Percentiles rank a stretch among this genome's conserved stretches.
Evolutionary conservation across 2,113 vertebrate species (phyloP).

Genomic region (Callionymus lyra): DNA sequence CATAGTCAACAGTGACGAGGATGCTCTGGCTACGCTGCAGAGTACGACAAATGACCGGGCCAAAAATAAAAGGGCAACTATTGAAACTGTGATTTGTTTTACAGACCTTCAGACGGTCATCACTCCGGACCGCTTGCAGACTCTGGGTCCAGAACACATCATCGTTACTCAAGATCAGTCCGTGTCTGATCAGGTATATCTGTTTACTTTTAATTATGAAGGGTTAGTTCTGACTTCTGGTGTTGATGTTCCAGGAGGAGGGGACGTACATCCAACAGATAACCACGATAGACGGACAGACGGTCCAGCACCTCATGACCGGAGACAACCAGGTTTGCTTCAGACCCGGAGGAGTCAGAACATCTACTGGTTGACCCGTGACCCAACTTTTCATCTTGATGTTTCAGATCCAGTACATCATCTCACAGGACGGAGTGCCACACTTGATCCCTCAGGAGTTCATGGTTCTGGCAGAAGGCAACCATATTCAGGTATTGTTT

Average conservation of each 20-base stretch:
- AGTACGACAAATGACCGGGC: slow-evolving; percentile 28
- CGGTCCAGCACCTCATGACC: slow-evolving; percentile 88
- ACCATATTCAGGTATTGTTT: slow-evolving; percentile 84
- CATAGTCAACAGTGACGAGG: slow-evolving; percentile 84
- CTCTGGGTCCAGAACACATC: slow-evolving; percentile 85
- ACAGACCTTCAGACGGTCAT: slow-evolving; percentile 77
- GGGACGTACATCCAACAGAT: slow-evolving; percentile 93
- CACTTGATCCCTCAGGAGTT: slow-evolving; percentile 94
- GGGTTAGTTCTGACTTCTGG: no score
- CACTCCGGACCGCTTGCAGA: slow-evolving; percentile 75
- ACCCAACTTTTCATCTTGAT: not conserved
- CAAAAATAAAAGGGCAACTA: not conserved
- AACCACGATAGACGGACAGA: slow-evolving; percentile 88
- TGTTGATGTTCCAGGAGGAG: slow-evolving; percentile 72
- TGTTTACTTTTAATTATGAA: no score
- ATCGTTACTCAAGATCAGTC: slow-evolving; percentile 86
- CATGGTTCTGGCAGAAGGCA: slow-evolving; percentile 86
- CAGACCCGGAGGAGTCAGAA: slow-evolving; percentile 14
- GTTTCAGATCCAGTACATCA: slow-evolving; percentile 90
- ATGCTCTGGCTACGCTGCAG: slow-evolving; percentile 82
- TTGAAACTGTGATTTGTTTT: slow-evolving; percentile 4
- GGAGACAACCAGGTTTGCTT: slow-evolving; percentile 94
- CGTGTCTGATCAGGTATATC: slow-evolving; percentile 74
- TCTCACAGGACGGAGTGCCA: slow-evolving; percentile 85
- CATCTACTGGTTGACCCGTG: no score